phyloP scores from a whole-genome alignment of 2,797 vertebrate genomes.

The Carapus acus region DNA sequence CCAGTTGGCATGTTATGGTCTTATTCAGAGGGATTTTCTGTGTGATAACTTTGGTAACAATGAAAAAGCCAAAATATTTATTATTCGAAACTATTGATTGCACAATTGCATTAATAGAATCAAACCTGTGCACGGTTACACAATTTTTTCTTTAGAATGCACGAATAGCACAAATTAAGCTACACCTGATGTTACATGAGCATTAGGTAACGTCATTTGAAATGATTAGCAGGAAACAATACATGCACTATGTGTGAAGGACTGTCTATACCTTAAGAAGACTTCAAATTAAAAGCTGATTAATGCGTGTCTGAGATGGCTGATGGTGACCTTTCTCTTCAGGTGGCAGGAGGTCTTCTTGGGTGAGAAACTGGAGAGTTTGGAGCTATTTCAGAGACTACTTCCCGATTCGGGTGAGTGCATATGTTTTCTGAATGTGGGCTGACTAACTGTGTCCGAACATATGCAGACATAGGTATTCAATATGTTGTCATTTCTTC shows the following conservation, averaged over 20 bases:
- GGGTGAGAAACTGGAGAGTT: slow-evolving; percentile 92
- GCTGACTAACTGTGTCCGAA: background rate
- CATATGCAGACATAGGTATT: background rate
- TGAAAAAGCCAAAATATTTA: no score
- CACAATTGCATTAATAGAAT: background rate
- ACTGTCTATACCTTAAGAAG: background rate
- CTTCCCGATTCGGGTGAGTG: slow-evolving; percentile 89
- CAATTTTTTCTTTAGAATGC: background rate
- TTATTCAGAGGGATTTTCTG: no score
- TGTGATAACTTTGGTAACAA: no score
- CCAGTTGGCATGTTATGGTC: no score
- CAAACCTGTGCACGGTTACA: background rate
- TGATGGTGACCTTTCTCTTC: slow-evolving; percentile 4
- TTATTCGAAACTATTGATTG: background rate
- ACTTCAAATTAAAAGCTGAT: background rate
- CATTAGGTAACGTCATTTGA: slow-evolving; percentile 2
- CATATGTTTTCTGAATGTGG: background rate
- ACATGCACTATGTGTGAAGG: slow-evolving; percentile 10
- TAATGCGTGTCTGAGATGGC: no score
- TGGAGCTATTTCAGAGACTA: slow-evolving; percentile 97
- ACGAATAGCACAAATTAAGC: background rate
- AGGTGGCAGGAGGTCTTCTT: slow-evolving; percentile 92
- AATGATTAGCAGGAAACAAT: slow-evolving; percentile 15
- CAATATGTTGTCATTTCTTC: slow-evolving; percentile 2
- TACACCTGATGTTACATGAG: background rate